These are phyloP conservation scores for Simalia tracyae DNA, from an alignment of 2,797 vertebrate species.

Conservation along the genomic window DNA sequence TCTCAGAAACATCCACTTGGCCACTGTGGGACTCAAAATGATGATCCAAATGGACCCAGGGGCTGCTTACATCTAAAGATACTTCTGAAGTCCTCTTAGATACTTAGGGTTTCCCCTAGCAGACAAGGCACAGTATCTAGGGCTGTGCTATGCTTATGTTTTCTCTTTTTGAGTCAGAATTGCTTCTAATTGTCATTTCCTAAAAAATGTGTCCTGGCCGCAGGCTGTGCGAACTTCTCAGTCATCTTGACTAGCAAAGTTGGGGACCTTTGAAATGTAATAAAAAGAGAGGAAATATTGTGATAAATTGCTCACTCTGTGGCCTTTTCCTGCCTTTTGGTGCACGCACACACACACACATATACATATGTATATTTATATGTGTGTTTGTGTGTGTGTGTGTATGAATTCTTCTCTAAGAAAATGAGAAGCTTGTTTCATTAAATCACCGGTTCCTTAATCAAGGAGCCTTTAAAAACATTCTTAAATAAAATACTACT, in stretches of 20 bases:
- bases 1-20: too few relatives aligned
- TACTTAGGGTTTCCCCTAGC: neutral
- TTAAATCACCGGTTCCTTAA: constrained; percentile 70
- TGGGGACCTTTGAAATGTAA: constrained; percentile 39
- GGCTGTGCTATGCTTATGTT: constrained; percentile 29
- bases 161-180: constrained; percentile 16
- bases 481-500: constrained; percentile 75
- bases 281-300: constrained; percentile 47
- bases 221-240: constrained; percentile 41
- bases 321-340: constrained; percentile 21
- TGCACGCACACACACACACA: constrained; percentile 41
- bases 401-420: neutral
- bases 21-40: too few relatives aligned
- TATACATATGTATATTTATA: too few relatives aligned
- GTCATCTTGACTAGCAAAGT: constrained; percentile 42
- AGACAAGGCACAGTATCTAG: neutral
- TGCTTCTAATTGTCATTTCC: constrained; percentile 59
- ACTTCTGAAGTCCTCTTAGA: too few relatives aligned
- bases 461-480: constrained; percentile 69
- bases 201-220: constrained; percentile 60
- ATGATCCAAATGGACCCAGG: too few relatives aligned
- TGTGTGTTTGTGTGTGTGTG: too few relatives aligned
- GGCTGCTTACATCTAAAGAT: too few relatives aligned
- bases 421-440: constrained; percentile 32
- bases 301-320: constrained; percentile 32